Conservation (phyloP, 2,113 vertebrate species). For the Panthera leo region DNA sequence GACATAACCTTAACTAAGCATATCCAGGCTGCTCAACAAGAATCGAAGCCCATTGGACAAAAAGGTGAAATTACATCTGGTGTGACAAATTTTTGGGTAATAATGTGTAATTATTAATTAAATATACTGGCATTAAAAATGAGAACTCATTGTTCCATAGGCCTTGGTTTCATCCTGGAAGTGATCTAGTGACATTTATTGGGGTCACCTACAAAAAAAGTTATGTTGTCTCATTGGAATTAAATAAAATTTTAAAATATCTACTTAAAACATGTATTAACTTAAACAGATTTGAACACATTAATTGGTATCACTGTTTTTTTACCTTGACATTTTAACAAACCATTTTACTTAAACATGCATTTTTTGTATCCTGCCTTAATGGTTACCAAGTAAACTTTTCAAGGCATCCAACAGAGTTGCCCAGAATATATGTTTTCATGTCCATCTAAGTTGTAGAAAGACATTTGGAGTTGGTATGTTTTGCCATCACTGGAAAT, state of each 20-base stretch:
- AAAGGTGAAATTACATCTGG: background rate
- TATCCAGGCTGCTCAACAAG: background rate
- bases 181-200: background rate
- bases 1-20: background rate
- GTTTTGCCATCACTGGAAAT: background rate
- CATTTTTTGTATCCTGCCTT: background rate
- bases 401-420: background rate
- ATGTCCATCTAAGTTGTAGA: background rate
- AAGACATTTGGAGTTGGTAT: background rate
- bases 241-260: background rate
- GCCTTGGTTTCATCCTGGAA: background rate
- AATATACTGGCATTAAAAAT: background rate
- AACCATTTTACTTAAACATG: background rate
- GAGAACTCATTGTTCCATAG: background rate
- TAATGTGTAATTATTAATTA: background rate
- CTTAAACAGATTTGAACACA: background rate
- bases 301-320: background rate
- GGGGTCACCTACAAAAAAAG: background rate
- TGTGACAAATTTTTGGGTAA: background rate
- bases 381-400: background rate
- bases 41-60: background rate
- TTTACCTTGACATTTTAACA: background rate
- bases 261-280: background rate
- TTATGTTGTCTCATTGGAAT: background rate
- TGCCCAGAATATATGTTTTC: background rate